Evolutionary conservation across 2,888 invertebrate genomes (phyloP).

Genomic region (Polyommatus icarus): DNA sequence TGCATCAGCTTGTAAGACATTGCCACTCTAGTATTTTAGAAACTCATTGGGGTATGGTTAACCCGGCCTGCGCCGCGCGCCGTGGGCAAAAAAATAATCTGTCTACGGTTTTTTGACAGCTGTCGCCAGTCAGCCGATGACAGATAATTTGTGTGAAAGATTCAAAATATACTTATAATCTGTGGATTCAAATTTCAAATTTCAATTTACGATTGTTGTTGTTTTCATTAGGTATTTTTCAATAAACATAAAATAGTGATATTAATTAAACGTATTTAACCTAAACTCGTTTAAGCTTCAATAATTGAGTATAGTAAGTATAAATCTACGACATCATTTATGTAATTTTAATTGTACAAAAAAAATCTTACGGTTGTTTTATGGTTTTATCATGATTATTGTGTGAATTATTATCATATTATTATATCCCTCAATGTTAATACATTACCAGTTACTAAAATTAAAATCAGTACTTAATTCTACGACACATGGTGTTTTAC

Average conservation of each 20-base stretch:
- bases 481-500: background rate
- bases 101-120: too few species aligned
- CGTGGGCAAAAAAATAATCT: too few species aligned
- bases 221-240: background rate
- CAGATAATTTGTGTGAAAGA: too few species aligned
- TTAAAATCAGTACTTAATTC: background rate
- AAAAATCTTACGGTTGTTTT: background rate
- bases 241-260: background rate
- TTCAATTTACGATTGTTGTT: background rate
- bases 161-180: too few species aligned
- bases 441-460: too few species aligned
- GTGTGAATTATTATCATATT: background rate
- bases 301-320: background rate
- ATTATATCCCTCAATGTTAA: too few species aligned
- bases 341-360: background rate
- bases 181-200: too few species aligned
- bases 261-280: background rate
- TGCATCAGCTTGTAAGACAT: too few species aligned
- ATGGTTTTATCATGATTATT: background rate
- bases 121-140: too few species aligned
- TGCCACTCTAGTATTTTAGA: too few species aligned
- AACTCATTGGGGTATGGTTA: too few species aligned
- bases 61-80: too few species aligned
- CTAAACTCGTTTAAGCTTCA: background rate
- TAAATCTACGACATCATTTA: background rate